Evolutionary conservation across 1,140 invertebrate species (phyloP).

Genomic region (Anagrus nilaparvatae): DNA sequence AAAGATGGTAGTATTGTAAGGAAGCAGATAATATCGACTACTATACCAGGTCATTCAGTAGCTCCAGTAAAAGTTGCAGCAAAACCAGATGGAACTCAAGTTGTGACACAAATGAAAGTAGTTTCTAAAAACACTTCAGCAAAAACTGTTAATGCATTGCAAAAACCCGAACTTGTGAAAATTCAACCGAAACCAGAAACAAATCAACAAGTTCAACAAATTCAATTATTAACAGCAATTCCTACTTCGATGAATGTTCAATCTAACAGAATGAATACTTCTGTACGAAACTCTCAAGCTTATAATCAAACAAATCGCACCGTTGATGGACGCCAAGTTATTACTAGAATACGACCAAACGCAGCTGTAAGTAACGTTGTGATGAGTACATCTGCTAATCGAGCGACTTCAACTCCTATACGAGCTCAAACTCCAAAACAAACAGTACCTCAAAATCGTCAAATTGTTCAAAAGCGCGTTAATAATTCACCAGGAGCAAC

Average conservation of each 20-base stretch:
- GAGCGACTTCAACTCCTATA: slow-evolving; percentile 6
- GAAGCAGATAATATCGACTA: slow-evolving; percentile 32
- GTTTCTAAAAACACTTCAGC: slow-evolving; percentile 29
- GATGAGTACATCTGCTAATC: not conserved
- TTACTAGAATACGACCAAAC: slow-evolving; percentile 33
- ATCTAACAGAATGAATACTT: slow-evolving; percentile 25
- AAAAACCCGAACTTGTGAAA: slow-evolving; percentile 37
- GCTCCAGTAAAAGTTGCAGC: slow-evolving; percentile 39
- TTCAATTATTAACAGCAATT: slow-evolving; percentile 37
- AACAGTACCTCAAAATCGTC: not conserved
- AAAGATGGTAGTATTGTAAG: slow-evolving; percentile 33
- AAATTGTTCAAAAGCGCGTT: not conserved
- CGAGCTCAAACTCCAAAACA: slow-evolving; percentile 1
- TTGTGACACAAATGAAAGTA: slow-evolving; percentile 40
- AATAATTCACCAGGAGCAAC: slow-evolving; percentile 1
- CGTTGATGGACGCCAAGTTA: slow-evolving; percentile 29
- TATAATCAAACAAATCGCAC: too few relatives aligned
- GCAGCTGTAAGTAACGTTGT: slow-evolving; percentile 2
- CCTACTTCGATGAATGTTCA: slow-evolving; percentile 26
- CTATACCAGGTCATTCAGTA: slow-evolving; percentile 27
- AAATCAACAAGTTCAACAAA: slow-evolving; percentile 36
- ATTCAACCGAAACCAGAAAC: slow-evolving; percentile 40
- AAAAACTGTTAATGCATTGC: slow-evolving; percentile 15
- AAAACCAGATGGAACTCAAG: slow-evolving; percentile 37
- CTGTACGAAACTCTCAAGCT: too few relatives aligned